A percentile compares a stretch with the other conserved stretches of the same genome.
phyloP scores from a whole-genome alignment of 2,113 vertebrate species.

The zebrafish (Danio rerio) region GRCz12tu NC_133190.1:30414001-30414500 shows the following conservation, averaged over 20 bases:
- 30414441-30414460: constrained; percentile 57
- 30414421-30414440: constrained; percentile 62
- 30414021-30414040: constrained; percentile 99
- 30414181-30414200: constrained; percentile 98
- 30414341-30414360: constrained; percentile 60
- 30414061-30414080: constrained; percentile 99
- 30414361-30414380: constrained; percentile 55
- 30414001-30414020: constrained; percentile 99
- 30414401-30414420: constrained; percentile 62
- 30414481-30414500: constrained; percentile 52
- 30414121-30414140: constrained; percentile 93
- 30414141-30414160: constrained; percentile 99
- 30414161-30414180: constrained; percentile 97
- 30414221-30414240: constrained; percentile 79
- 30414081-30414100: constrained; percentile 97
- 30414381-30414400: constrained; percentile 65
- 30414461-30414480: constrained; percentile 54
- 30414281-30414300: constrained; percentile 12
- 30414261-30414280: constrained; percentile 38
- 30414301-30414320: constrained; percentile 43
- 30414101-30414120: constrained; percentile 99
- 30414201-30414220: constrained; percentile 93
- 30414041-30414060: constrained; percentile 99
- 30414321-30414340: constrained; percentile 63
- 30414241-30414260: constrained; percentile 69